A percentile compares a stretch with the other conserved stretches of the same genome.
Conservation (phyloP, 1,140 invertebrate genomes). For the Argopecten irradians region DNA sequence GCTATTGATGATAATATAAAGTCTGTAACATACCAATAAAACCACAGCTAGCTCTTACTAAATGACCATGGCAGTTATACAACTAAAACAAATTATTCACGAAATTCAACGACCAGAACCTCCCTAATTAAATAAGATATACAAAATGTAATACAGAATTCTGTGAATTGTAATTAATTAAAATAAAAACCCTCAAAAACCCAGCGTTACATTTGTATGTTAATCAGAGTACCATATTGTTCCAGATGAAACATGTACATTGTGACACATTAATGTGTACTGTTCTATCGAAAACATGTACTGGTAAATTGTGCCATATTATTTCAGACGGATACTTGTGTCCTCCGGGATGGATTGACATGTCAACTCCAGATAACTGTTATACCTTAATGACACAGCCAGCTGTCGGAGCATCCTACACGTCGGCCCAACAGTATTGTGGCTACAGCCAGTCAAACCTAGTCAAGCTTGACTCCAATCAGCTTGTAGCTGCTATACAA, state of each 20-base stretch:
- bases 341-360: constrained; percentile 49
- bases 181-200: background rate
- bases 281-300: background rate
- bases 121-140: too few species aligned
- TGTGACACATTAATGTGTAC: background rate
- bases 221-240: background rate
- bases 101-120: too few species aligned
- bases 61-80: too few species aligned
- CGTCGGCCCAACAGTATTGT: constrained; percentile 52
- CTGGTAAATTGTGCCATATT: background rate
- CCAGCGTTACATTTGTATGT: background rate
- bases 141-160: too few species aligned
- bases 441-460: constrained; percentile 50
- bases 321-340: constrained; percentile 39
- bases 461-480: constrained; percentile 34
- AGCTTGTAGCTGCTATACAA: constrained; percentile 34
- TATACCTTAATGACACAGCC: constrained; percentile 39
- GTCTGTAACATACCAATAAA: too few species aligned
- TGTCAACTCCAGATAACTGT: constrained; percentile 39
- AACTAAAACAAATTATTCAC: too few species aligned
- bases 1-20: too few species aligned
- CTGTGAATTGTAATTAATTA: background rate
- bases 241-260: background rate
- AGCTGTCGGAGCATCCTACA: background rate
- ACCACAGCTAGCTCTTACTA: too few species aligned